These are phyloP conservation scores for Ditula angustiorana DNA, from an alignment of 2,888 invertebrate genomes.

Conservation along the genomic window DNA sequence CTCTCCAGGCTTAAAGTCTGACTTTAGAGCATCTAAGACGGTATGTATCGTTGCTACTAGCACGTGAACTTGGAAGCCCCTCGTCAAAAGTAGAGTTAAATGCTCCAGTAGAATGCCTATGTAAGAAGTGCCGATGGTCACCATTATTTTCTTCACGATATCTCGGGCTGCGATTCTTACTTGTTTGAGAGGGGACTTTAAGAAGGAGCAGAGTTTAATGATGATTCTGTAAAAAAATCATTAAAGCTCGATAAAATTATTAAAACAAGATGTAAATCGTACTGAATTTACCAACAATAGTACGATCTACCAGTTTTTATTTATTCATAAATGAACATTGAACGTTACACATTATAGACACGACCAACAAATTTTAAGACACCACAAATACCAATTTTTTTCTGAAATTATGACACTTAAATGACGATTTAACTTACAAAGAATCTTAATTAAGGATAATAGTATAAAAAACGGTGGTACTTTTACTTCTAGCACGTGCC, in stretches of 20 bases:
- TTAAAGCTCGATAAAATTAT: background rate
- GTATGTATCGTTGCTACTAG: slow-evolving; percentile 95
- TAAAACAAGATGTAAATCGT: background rate
- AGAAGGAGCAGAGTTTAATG: slow-evolving; percentile 95
- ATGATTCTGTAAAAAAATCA: slow-evolving; percentile 87
- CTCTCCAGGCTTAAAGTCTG: slow-evolving; percentile 89
- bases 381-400: too few relatives aligned
- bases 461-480: too few relatives aligned
- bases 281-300: too few relatives aligned
- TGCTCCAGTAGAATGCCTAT: slow-evolving; percentile 92
- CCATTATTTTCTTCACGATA: slow-evolving; percentile 96
- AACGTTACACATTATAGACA: too few relatives aligned
- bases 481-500: too few relatives aligned
- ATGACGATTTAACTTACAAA: too few relatives aligned
- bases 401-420: too few relatives aligned
- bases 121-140: slow-evolving; percentile 93
- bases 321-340: too few relatives aligned
- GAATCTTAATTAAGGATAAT: too few relatives aligned
- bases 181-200: slow-evolving; percentile 95
- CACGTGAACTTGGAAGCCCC: slow-evolving; percentile 98
- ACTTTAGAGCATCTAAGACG: slow-evolving; percentile 90
- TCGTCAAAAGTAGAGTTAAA: slow-evolving; percentile 91
- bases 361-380: too few relatives aligned
- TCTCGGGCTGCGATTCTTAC: slow-evolving; percentile 94
- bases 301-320: too few relatives aligned